A percentile compares a stretch with the other conserved stretches of the same genome.
Evolutionary conservation across 2,797 vertebrate species (phyloP).

Genomic region (Sylvia borin): DNA sequence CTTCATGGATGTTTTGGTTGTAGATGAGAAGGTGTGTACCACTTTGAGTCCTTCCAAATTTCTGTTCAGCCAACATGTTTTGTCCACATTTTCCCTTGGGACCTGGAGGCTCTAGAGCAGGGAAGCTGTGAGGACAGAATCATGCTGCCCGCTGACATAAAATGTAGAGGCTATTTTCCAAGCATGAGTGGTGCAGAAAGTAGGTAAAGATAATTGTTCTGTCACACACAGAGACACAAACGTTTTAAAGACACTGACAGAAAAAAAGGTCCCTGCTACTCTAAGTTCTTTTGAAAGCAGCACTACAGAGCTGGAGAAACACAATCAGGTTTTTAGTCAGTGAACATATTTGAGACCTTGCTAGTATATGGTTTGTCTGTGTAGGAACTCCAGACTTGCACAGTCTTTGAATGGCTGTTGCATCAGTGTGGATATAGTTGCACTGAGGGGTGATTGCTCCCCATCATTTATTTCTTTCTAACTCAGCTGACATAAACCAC

Average conservation of each 20-base stretch:
- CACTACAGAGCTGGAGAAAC: neutral
- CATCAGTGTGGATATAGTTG: neutral
- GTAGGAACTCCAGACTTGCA: neutral
- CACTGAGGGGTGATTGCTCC: neutral
- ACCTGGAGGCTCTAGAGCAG: neutral
- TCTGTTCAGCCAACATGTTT: neutral
- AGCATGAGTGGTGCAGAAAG: neutral
- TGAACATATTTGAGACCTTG: neutral
- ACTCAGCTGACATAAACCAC: neutral
- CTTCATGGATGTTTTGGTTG: neutral
- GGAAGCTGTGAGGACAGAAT: neutral
- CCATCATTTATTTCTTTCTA: neutral
- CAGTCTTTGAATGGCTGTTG: neutral
- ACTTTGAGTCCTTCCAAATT: neutral
- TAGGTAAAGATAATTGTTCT: neutral
- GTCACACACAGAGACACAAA: neutral
- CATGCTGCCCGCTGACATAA: neutral
- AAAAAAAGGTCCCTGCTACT: neutral
- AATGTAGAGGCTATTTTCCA: neutral
- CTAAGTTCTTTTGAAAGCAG: neutral
- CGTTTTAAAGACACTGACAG: neutral
- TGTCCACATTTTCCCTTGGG: neutral
- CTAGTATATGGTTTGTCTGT: neutral
- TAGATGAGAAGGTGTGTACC: rapidly evolving
- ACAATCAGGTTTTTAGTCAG: neutral